A percentile compares a stretch with the other conserved stretches of the same genome.
Conservation (phyloP, 2,113 vertebrate species). For the Rhea americana region DNA sequence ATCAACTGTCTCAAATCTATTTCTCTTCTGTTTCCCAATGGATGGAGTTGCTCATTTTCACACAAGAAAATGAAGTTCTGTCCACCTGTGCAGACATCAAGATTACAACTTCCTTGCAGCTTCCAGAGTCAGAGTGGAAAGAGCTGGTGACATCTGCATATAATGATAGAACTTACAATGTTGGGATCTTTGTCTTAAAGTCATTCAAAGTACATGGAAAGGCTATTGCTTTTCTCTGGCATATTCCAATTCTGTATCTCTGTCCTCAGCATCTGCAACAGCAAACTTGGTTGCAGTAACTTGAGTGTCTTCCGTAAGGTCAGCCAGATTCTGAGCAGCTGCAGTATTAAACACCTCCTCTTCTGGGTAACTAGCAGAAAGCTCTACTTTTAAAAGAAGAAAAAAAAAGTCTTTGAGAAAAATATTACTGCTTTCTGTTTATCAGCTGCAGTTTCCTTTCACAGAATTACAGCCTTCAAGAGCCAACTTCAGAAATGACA, state of each 20-base stretch:
- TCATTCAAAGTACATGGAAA: neutral
- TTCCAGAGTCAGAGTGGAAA: neutral
- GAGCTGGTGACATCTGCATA: neutral
- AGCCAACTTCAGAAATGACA: neutral
- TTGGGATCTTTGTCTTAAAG: fast-evolving
- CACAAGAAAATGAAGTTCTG: neutral
- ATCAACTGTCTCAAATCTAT: neutral
- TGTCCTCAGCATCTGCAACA: neutral
- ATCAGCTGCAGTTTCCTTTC: neutral
- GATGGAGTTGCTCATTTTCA: fast-evolving
- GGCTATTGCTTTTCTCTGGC: neutral
- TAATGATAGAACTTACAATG: fast-evolving
- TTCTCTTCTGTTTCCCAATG: neutral
- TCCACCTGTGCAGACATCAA: fast-evolving
- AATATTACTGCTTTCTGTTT: neutral
- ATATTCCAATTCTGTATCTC: neutral
- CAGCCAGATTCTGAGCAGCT: neutral
- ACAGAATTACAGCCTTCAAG: neutral
- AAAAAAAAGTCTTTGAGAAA: neutral
- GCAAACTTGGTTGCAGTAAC: neutral
- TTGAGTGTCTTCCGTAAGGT: neutral
- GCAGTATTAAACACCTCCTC: conserved; percentile 14
- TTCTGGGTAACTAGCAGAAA: neutral
- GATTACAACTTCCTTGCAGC: neutral
- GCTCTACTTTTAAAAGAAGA: conserved; percentile 31